Base-by-base conservation (phyloP, 2,797 vertebrate species). In the Pangasius mekongensis region DNA sequence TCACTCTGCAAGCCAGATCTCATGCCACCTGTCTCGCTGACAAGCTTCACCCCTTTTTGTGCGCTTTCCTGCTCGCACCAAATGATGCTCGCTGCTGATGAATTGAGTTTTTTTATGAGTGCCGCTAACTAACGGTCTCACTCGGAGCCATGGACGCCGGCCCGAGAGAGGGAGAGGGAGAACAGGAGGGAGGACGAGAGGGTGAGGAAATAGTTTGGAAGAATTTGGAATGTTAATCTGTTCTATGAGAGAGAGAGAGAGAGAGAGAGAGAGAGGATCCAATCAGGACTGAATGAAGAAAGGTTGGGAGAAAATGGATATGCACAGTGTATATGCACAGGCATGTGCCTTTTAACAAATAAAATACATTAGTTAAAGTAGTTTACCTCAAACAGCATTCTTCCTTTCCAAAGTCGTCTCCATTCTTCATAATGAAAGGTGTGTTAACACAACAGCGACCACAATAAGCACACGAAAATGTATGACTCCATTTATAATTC, bases 1-100 rank as follows among this genome's bases (percentile, higher is more conserved):
- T 98, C 97, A 98, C 97, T 99, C 99, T 99, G 98, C 98, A 97
- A 97, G 98, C 98, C 97, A 98, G 98, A 99, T 99, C 98, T 99
- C 98, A 97, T 97, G 97, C 98, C 98, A 99, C 98, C 98, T 99
- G 98, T 99, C 98, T 99, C 97, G 97, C 98, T 98, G 98, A 99
- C 98, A 98, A 98, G 98, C 98, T 98, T 98, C 97, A 98, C 98
- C 98, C 98, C 98, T 99, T 99, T 99, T 98, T 98, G 98, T 98
- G 98, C 97, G 97, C 97, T 98, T 96, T 98, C 97, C 97, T 97
- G 97, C 98, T 98, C 97, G 96, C 97, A 98, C 97, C 97, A 98
- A 99, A 99, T 98, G 97, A 98, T 97, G 97, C 97, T 98, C 96
- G 97, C 97, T 84, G 97, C 97, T 99, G 98, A 99, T 99, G 98